Evolutionary conservation across 2,888 invertebrate genomes (phyloP).

Genomic region (Agrochola macilenta): DNA sequence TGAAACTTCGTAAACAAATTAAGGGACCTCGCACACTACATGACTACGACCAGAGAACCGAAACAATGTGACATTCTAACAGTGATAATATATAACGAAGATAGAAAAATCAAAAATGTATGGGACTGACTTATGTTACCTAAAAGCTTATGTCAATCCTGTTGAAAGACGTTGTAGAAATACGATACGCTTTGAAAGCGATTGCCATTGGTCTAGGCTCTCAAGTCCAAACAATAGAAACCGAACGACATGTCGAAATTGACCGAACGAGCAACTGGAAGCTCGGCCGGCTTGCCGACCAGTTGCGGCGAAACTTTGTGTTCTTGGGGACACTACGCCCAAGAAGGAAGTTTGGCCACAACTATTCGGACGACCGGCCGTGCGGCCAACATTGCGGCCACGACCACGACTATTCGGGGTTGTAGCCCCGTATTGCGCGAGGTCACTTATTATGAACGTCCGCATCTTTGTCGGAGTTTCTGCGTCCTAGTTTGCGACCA

Average conservation of each 20-base stretch:
- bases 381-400: too few species aligned
- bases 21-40: neutral
- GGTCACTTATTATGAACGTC: neutral
- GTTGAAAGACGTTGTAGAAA: neutral
- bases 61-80: neutral
- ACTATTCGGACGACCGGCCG: neutral
- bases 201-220: neutral
- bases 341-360: neutral
- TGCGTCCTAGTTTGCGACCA: neutral
- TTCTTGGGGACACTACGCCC: neutral
- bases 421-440: too few species aligned
- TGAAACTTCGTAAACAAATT: slow-evolving; percentile 13
- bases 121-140: neutral
- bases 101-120: neutral
- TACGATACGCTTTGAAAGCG: neutral
- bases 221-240: neutral
- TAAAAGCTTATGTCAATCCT: neutral
- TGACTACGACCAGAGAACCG: too few species aligned
- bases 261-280: too few species aligned
- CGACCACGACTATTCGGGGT: too few species aligned
- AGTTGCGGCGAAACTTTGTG: neutral
- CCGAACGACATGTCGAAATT: too few species aligned
- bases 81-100: too few species aligned
- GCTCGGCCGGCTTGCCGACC: too few species aligned
- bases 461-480: neutral